These are phyloP conservation scores for Phasianus colchicus DNA, from an alignment of 2,113 vertebrate genomes.

Conservation along the genomic window DNA sequence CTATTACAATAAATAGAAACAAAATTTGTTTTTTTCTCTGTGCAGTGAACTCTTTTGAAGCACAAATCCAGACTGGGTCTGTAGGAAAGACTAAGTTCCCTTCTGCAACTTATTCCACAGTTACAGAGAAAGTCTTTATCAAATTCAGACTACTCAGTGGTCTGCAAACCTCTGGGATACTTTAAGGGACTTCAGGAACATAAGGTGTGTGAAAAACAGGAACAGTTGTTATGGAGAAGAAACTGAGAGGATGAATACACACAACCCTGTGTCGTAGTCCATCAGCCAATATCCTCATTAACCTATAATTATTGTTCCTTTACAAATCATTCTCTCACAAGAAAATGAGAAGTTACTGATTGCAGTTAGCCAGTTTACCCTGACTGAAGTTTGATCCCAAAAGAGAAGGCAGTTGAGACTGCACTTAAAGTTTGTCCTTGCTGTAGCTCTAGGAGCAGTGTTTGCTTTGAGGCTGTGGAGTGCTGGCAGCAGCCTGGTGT, in stretches of 20 bases:
- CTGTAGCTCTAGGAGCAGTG: not conserved
- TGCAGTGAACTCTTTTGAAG: not conserved
- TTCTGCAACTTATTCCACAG: not conserved
- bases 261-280: fast-evolving
- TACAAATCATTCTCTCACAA: not conserved
- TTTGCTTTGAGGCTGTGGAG: not conserved
- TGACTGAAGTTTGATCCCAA: not conserved
- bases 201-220: not conserved
- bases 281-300: fast-evolving
- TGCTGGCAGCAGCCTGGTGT: not conserved
- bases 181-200: not conserved
- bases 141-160: not conserved
- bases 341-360: not conserved
- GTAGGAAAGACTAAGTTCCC: not conserved
- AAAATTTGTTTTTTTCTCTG: not conserved
- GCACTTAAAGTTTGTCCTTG: not conserved
- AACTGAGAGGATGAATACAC: not conserved
- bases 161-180: not conserved
- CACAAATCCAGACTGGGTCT: not conserved
- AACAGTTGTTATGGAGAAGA: not conserved
- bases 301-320: not conserved
- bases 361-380: not conserved
- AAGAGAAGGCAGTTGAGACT: not conserved
- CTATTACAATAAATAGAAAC: not conserved
- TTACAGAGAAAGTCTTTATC: not conserved